Evolutionary conservation across 2,888 invertebrate genomes (phyloP).

Genomic region (Bibio marci): DNA sequence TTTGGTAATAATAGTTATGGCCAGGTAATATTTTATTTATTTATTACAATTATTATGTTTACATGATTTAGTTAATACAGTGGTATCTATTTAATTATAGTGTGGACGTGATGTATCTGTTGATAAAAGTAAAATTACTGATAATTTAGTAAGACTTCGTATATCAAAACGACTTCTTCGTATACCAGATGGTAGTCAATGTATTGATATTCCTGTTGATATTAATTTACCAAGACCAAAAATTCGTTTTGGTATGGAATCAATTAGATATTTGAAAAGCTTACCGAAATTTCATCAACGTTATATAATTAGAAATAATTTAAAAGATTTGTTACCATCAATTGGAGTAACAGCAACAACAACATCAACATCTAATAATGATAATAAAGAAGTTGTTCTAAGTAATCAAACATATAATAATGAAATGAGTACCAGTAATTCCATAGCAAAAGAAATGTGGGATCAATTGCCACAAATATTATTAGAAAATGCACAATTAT

Average conservation of each 20-base stretch:
- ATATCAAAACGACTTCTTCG: conserved; percentile 28
- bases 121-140: conserved; percentile 22
- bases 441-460: too few species aligned
- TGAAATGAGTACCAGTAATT: too few species aligned
- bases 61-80: too few species aligned
- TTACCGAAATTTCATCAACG: conserved; percentile 24
- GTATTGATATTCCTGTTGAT: conserved; percentile 25
- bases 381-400: too few species aligned
- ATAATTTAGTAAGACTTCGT: conserved; percentile 25
- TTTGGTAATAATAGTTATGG: conserved; percentile 30
- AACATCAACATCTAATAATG: too few species aligned
- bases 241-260: conserved; percentile 21
- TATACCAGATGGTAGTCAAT: conserved; percentile 24
- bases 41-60: background rate
- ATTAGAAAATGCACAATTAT: too few species aligned
- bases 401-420: too few species aligned
- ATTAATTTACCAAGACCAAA: conserved; percentile 26
- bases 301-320: conserved; percentile 14
- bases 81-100: too few species aligned
- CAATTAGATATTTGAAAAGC: conserved; percentile 27
- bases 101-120: conserved; percentile 26
- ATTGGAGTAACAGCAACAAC: conserved; percentile 7
- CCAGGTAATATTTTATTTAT: conserved; percentile 15
- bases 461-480: too few species aligned
- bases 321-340: conserved; percentile 17